Conservation (phyloP, 2,113 vertebrate genomes). For the Macrotus californicus region DNA sequence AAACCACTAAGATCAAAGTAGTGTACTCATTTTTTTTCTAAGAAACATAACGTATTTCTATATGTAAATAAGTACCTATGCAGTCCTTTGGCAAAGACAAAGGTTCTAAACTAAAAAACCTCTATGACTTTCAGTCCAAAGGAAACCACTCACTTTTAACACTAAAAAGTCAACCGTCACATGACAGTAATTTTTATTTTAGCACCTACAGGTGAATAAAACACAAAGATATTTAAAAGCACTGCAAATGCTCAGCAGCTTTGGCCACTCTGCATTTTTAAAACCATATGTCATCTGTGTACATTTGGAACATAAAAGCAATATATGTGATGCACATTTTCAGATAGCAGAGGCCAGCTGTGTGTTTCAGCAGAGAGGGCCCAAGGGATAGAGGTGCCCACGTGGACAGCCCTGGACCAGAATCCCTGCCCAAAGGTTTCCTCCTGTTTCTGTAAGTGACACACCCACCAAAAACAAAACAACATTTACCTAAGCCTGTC, state of each 20-base stretch:
- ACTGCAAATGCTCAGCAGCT: background rate
- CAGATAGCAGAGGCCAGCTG: background rate
- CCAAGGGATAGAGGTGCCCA: background rate
- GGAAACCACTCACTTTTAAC: background rate
- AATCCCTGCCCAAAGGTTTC: background rate
- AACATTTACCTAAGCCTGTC: background rate
- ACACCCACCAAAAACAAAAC: background rate
- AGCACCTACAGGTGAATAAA: background rate
- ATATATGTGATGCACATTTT: background rate
- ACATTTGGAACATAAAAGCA: background rate
- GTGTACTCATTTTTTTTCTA: background rate
- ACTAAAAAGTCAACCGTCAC: background rate
- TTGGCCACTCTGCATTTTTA: background rate
- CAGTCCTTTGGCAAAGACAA: background rate
- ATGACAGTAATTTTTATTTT: background rate
- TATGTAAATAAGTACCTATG: background rate
- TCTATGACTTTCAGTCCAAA: background rate
- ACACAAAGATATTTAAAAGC: background rate
- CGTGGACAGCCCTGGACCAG: background rate
- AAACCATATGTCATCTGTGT: background rate
- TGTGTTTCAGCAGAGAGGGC: background rate
- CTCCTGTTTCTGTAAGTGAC: conserved; percentile 15
- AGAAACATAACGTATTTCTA: background rate
- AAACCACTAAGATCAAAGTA: background rate
- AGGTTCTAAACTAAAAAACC: background rate